Base-by-base conservation (phyloP, 2,888 invertebrate genomes). In the Caradrina kadenii region DNA sequence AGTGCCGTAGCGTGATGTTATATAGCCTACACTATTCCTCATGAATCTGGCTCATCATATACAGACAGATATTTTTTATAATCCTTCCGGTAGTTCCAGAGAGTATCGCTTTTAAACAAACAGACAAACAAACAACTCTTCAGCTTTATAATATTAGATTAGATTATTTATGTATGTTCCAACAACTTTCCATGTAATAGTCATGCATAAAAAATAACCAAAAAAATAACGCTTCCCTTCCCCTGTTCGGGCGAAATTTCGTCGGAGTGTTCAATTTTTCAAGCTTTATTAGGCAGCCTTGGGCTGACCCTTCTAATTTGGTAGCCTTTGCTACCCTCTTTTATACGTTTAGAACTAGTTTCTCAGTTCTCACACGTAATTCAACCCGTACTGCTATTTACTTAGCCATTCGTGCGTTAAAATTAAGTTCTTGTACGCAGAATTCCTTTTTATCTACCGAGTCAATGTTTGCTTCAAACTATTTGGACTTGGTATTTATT, bases 241-340 rank as follows among this genome's bases (percentile, higher is more conserved):
- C 21, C 49, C 56, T 81, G 74, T 73, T 62, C 48, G 52, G 64
- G 67, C 69, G 74, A 76, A 81, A 80, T 83, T 83, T 78, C 73
- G 71, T 52, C 63, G 53, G 63, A 66, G 55, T 75, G 69, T 75
- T 80, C 69, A 83, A 81, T 83, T 76, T 83, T 83, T 80, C 75
- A 82, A 78, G 76, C 71, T 82, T 79, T 82, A 83, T 82, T 76
- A 76, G 73, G 59, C 70, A 65, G 62, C 66, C 76, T 59, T 69
- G 52, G 49, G 68, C 80, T 81, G 83, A 83, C 83, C 83, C 78
- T 80, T 69, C 83, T 82, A 83, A 83, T 83, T 83, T 82, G 72
- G 74, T 73, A 79, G 66, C 68, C 68, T 63, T 68, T 67, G 64
- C 65, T 72, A 77, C 73, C 71, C 77, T 63, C 58, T 35, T 50